A percentile compares a stretch with the other conserved stretches of the same genome.
These are phyloP conservation scores for Allobates femoralis DNA, from an alignment of 2,797 vertebrate genomes.

Conservation along the genomic window DNA sequence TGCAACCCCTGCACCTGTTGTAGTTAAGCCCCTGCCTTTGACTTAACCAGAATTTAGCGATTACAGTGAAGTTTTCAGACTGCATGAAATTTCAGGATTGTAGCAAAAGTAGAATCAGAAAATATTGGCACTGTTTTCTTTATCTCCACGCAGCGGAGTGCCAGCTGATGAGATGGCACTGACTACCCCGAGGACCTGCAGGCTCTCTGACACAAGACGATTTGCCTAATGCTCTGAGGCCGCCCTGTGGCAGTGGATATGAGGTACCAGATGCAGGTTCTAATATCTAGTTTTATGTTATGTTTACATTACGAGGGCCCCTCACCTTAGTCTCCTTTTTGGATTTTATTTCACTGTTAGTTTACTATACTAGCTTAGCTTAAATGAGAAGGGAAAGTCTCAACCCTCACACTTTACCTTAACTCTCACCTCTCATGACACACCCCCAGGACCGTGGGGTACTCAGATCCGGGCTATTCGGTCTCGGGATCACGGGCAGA, in stretches of 20 bases:
- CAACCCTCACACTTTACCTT: not conserved
- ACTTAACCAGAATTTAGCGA: not conserved
- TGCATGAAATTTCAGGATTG: not conserved
- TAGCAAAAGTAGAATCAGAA: not conserved
- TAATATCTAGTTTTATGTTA: constrained; percentile 17
- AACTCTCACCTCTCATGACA: not conserved
- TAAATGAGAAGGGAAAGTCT: too few relatives aligned
- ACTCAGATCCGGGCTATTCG: too few relatives aligned
- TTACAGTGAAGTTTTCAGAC: not conserved
- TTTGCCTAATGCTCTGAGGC: constrained; percentile 23
- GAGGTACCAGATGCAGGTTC: not conserved
- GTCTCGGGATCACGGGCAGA: too few relatives aligned
- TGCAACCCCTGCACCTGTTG: too few relatives aligned
- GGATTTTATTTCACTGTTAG: not conserved
- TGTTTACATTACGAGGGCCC: not conserved
- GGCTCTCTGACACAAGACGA: constrained; percentile 71
- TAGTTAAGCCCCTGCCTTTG: not conserved
- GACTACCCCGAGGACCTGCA: constrained; percentile 67
- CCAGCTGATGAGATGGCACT: not conserved
- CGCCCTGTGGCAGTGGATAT: not conserved
- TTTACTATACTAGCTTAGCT: not conserved
- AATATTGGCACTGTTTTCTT: not conserved
- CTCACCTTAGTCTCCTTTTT: not conserved
- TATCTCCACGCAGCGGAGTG: not conserved
- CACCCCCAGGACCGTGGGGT: too few relatives aligned